Base-by-base conservation (phyloP, 2,888 invertebrate genomes). In the Euphydryas editha region DNA sequence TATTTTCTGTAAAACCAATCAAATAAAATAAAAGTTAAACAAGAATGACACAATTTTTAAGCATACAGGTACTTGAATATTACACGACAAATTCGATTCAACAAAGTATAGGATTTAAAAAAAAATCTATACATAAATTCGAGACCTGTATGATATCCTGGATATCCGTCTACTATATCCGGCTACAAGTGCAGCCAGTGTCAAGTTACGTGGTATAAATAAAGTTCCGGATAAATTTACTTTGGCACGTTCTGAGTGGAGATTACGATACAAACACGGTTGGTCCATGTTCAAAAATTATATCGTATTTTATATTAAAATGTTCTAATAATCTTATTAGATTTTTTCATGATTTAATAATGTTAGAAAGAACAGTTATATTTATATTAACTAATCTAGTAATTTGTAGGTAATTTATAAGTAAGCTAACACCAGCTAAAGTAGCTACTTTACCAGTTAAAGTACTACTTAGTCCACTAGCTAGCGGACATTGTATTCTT, bases 201-300 rank as follows among this genome's bases (percentile, higher is more conserved):
- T 65, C 61, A 67, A 61, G 68, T 67, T 65, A 68, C 67, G 71
- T 70, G 69, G 59, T 68, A 68, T 74, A 73, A 76, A 76, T 75
- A 76, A 75, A 69, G 71, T 75, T 75, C 66, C 71, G 71, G 71
- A 65, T 70, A 63, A 75, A 76, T 71, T 74, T 72, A 68, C 75
- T 66, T 71, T 57, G 71, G 71, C 72, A 71, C 71, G 73, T 71
- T 69, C 63, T 15, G 39, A 66, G 51, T 58, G 62, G 63, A 71
- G 73, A 73, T 70, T 73, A 67, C 68, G 59, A 61, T 59, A 65
- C 59, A 62, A 58, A 59, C 37, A 13, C 17, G 39, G 56, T 57
- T 67, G 67, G 67, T 64, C 58, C 61, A 59, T 65, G 57, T 44
- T n/a, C 5, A n/a, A 6, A 44, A n/a, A 44, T 44, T 44, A n/a